A percentile compares a stretch with the other conserved stretches of the same genome.
Evolutionary conservation across 92 coral and sea anemone genomes (phyloP).

Genomic region (Umimayanthus kanabou): DNA sequence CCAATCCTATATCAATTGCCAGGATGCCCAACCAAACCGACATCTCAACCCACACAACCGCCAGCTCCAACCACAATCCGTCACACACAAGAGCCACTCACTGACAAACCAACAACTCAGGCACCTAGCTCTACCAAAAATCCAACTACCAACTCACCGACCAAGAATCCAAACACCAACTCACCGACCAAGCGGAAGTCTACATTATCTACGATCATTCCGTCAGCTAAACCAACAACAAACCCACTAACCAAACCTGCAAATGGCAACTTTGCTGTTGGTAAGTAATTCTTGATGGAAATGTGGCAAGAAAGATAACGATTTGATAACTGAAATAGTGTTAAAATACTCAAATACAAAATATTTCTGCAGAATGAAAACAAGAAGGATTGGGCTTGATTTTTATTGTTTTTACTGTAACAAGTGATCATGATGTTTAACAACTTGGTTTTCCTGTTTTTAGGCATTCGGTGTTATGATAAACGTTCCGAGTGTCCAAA

Average conservation of each 20-base stretch:
- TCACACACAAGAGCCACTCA: not conserved
- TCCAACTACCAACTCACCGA: conserved; percentile 52
- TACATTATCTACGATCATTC: no score
- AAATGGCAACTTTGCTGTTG: conserved; percentile 9
- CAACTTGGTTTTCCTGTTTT: no score
- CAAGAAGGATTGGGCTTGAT: no score
- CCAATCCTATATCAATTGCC: not conserved
- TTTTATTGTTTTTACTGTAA: no score
- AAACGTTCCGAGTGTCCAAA: conserved; percentile 56
- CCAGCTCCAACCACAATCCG: conserved; percentile 3
- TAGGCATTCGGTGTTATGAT: conserved; percentile 70
- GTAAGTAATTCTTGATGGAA: not conserved
- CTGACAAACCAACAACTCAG: conserved; percentile 53
- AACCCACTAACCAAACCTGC: conserved; percentile 12
- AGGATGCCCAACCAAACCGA: not conserved
- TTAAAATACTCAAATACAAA: no score
- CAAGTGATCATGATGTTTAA: no score
- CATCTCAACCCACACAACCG: not conserved
- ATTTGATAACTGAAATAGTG: no score
- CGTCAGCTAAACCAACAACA: conserved; percentile 35
- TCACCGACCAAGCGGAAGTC: no score
- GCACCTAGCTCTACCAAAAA: no score
- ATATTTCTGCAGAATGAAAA: no score
- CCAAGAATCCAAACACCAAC: conserved; percentile 37
- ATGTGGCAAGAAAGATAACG: no score